These are phyloP conservation scores for Amaurobius ferox DNA, from an alignment of 2,888 invertebrate species.

Conservation along the genomic window DNA sequence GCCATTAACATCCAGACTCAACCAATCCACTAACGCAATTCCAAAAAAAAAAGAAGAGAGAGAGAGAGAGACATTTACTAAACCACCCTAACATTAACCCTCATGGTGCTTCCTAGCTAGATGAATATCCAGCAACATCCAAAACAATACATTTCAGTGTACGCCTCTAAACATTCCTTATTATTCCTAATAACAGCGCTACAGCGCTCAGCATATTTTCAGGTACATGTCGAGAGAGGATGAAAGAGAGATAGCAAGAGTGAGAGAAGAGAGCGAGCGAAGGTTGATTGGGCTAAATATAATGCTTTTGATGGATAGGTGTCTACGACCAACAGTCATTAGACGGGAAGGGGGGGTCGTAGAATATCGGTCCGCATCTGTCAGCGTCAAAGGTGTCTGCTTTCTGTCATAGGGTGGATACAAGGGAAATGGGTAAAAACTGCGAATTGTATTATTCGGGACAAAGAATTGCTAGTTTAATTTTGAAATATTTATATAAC, in stretches of 20 bases:
- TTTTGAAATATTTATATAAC: no score
- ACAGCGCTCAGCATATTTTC: conserved; percentile 7
- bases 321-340: conserved; percentile 66
- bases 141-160: conserved; percentile 3
- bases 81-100: conserved; percentile 16
- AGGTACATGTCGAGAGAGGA: not conserved
- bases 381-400: conserved; percentile 71
- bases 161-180: conserved; percentile 5
- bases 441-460: not conserved
- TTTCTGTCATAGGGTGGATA: conserved; percentile 62
- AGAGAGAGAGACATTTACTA: not conserved
- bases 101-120: not conserved
- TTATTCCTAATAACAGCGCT: conserved; percentile 16
- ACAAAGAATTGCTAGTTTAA: no score
- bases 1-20: not conserved
- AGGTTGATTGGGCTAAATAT: conserved; percentile 47
- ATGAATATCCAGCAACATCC: conserved; percentile 6
- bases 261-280: not conserved
- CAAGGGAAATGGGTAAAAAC: not conserved
- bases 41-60: not conserved
- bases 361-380: conserved; percentile 67
- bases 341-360: conserved; percentile 34
- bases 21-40: not conserved
- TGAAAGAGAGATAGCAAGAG: not conserved
- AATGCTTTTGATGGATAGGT: conserved; percentile 67